Base-by-base conservation (phyloP, 2,797 vertebrate species). In the Hemitrygon akajei region DNA sequence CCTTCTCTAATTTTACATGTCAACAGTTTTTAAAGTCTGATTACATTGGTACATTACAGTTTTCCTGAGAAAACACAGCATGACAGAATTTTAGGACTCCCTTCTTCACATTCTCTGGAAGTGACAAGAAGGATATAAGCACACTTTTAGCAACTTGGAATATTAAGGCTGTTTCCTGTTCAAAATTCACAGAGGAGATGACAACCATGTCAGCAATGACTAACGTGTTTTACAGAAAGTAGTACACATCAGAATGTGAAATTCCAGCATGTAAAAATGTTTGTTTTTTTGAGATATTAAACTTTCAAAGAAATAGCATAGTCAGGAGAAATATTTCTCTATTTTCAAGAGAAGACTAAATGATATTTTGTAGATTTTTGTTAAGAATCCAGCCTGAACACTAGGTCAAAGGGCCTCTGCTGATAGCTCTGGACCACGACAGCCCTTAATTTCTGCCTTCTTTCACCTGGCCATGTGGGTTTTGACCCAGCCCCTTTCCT, bases 61-160 rank as follows among this genome's bases (percentile, higher is more conserved):
- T 7, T 92, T 73, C 25, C 5, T 18, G 30, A 87, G 30, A 75
- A 10, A 16, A 47, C 11, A 30, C 22, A 91, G 22, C 66, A 91
- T 71, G 9, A 11, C 20, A 27, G 0, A 25, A 82, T 9, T 25
- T 60, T 63, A 63, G 14, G 30, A 87, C 27, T 63, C 20, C 66
- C 87, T 91, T n/a, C 66, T 47, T 40, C 37, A 73, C 37, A 25
- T 40, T 69, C 22, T 34, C 22, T 34, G 69, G 89, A 91, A 91
- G 66, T 69, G 66, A 71, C 89, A 91, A 20, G 63, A 58, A 66
- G 37, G 66, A 71, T 91, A 63, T 9, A 91, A 40, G 34, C 18
- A 91, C 22, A 63, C 89, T 34, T 10, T 73, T 25, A 63, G 89
- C 89, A 91, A 91, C 2, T 91, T 91, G 89, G 89, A 91, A 63